Evolutionary conservation across 2,888 invertebrate species (phyloP).

Genomic region (Sinodicranocentrus sp.): DNA sequence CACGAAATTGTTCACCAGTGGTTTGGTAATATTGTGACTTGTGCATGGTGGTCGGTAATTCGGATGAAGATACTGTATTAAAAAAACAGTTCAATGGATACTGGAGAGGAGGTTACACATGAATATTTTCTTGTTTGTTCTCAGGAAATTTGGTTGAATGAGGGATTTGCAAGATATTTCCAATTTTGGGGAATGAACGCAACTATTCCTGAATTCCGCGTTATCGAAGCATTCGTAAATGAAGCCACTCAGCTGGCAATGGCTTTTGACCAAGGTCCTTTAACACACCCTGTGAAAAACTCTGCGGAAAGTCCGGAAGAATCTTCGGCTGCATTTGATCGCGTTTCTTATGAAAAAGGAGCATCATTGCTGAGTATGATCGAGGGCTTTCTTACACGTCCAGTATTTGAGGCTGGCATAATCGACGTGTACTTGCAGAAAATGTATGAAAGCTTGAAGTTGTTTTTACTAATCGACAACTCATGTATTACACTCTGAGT

Average conservation of each 20-base stretch:
- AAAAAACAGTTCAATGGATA: no score
- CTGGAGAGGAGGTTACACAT: no score
- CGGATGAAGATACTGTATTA: no score
- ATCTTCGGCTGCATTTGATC: slow-evolving; percentile 65
- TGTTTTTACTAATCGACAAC: not conserved
- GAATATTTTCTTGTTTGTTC: no score
- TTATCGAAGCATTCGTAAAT: slow-evolving; percentile 48
- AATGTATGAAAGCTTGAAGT: slow-evolving; percentile 43
- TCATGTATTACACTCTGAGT: not conserved
- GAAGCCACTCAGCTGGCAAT: slow-evolving; percentile 64
- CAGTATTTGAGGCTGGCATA: slow-evolving; percentile 9
- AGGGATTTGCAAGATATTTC: slow-evolving; percentile 64
- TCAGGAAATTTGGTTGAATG: slow-evolving; percentile 48
- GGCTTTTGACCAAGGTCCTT: slow-evolving; percentile 55
- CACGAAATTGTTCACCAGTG: slow-evolving; percentile 54
- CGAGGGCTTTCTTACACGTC: slow-evolving; percentile 58
- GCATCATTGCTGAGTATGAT: slow-evolving; percentile 68
- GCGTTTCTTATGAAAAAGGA: slow-evolving; percentile 71
- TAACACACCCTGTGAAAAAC: slow-evolving; percentile 68
- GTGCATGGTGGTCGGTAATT: slow-evolving; percentile 53
- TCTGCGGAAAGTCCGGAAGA: slow-evolving; percentile 55
- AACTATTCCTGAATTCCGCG: slow-evolving; percentile 54
- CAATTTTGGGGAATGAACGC: slow-evolving; percentile 55
- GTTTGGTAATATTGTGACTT: slow-evolving; percentile 58
- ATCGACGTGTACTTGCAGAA: slow-evolving; percentile 24